Evolutionary conservation across 2,888 invertebrate species (phyloP).

Genomic region (Hemaris fuciformis): DNA sequence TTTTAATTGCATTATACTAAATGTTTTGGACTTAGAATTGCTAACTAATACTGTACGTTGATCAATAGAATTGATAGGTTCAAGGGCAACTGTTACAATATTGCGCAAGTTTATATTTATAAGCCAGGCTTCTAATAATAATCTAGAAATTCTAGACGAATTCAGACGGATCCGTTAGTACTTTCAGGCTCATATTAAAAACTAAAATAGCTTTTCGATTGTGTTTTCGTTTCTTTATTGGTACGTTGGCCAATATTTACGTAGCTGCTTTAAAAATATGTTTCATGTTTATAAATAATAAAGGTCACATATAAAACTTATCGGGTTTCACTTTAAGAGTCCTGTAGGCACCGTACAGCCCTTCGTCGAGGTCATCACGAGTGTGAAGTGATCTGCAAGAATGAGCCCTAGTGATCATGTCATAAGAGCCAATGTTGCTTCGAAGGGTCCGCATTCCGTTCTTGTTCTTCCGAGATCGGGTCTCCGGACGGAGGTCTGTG

Average conservation of each 20-base stretch:
- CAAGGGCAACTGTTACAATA: no score
- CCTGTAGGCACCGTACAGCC: conserved; percentile 65
- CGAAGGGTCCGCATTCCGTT: conserved; percentile 54
- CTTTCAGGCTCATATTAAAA: no score
- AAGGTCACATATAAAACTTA: conserved; percentile 42
- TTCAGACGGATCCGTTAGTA: no score
- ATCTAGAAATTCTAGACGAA: no score
- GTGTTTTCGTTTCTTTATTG: no score
- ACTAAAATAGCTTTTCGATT: no score
- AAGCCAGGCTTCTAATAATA: no score
- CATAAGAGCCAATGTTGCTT: conserved; percentile 58
- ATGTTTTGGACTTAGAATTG: no score
- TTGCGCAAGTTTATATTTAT: no score
- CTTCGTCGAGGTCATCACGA: conserved; percentile 63
- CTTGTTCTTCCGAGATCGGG: conserved; percentile 44
- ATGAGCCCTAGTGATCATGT: conserved; percentile 66
- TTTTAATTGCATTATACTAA: no score
- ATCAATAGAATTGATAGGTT: no score
- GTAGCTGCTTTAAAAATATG: background rate
- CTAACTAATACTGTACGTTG: no score
- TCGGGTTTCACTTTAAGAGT: conserved; percentile 57
- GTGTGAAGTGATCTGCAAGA: conserved; percentile 62
- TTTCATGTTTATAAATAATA: background rate
- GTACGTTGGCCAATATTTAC: background rate
- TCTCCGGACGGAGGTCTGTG: conserved; percentile 66